Base-by-base conservation (phyloP, 2,888 invertebrate genomes). In the Drosophila neonasuta region DNA sequence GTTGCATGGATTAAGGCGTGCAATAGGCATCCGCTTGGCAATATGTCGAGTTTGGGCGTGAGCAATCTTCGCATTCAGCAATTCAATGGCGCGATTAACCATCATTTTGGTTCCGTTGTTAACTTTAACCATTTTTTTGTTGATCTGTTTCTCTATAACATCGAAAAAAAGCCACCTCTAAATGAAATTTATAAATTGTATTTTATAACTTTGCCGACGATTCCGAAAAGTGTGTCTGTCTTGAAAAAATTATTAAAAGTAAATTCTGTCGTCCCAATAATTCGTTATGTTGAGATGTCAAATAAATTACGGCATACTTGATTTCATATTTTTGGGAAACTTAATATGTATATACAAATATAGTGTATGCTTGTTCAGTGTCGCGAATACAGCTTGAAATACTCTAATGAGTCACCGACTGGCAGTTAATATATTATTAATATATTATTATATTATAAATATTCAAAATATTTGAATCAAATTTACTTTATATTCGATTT, bases 41-140 rank as follows among this genome's bases (percentile, higher is more conserved):
- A 83, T 44, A 20, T 79, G 71, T 3, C 79, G 60, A 1, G 63
- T 68, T 15, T 69, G 79, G 10, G 71, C 79, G n/a, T 52, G 36
- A 0, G 77, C 64, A 5, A 80, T 77, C 15, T 68, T 69, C 0
- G 64, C 66, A 8, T 60, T 71, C 0, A 80, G 34, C 5, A 83
- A 62, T 11, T 83, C 69, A 2, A 77, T 70, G 51, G 64, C 74
- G 0, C 77, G 79, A 39, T 59, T 71, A 0, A 79, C 56, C 71
- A 77, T 67, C 24, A 80, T 74, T 24, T 69, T 78, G 1, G 78
- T 66, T 2, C 56, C 30, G 1, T 58, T 67, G 6, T 67, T 62
- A 0, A 70, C 24, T n/a, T 77, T 80, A 0, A 68, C 79, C 80
- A 83, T 84, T 13, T 4, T 64, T 8, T 11, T 46, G 20, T 24